phyloP scores from a whole-genome alignment of 2,888 invertebrate genomes.

The Ecdyonurus torrentis region DNA sequence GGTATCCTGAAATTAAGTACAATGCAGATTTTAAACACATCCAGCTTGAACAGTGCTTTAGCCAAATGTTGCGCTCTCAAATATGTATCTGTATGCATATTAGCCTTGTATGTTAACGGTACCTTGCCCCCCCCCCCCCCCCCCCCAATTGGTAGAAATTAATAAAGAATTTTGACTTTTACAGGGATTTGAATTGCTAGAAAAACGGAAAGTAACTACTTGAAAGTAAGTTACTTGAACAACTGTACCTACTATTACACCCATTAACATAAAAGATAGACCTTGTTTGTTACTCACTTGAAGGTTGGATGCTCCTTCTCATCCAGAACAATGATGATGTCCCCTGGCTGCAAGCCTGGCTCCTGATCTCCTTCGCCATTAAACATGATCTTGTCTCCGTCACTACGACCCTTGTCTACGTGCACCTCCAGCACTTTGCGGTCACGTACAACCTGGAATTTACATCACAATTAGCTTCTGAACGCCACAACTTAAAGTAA shows the following conservation, averaged over 20 bases:
- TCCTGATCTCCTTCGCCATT: constrained; percentile 93
- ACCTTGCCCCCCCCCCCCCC: too few species aligned
- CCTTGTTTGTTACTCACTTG: constrained; percentile 35
- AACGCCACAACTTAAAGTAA: too few species aligned
- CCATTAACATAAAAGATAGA: too few species aligned
- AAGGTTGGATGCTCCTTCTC: constrained; percentile 77
- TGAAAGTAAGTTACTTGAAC: too few species aligned
- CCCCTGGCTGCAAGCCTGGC: constrained; percentile 84
- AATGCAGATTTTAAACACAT: too few species aligned
- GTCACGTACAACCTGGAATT: constrained; percentile 53
- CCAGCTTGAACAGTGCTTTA: too few species aligned
- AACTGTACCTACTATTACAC: too few species aligned
- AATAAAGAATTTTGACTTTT: not conserved
- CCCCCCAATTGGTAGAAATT: not conserved
- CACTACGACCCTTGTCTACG: constrained; percentile 87
- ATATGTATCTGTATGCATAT: too few species aligned
- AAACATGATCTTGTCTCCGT: constrained; percentile 89
- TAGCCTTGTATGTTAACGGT: too few species aligned
- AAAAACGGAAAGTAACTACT: not conserved
- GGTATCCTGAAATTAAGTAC: too few species aligned
- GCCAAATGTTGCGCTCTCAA: too few species aligned
- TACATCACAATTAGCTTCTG: too few species aligned
- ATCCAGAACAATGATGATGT: constrained; percentile 88
- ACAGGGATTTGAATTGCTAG: not conserved
- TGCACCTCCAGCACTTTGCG: constrained; percentile 91